Evolutionary conservation across 2,797 vertebrate genomes (phyloP).

Genomic region (Paguma larvata): DNA sequence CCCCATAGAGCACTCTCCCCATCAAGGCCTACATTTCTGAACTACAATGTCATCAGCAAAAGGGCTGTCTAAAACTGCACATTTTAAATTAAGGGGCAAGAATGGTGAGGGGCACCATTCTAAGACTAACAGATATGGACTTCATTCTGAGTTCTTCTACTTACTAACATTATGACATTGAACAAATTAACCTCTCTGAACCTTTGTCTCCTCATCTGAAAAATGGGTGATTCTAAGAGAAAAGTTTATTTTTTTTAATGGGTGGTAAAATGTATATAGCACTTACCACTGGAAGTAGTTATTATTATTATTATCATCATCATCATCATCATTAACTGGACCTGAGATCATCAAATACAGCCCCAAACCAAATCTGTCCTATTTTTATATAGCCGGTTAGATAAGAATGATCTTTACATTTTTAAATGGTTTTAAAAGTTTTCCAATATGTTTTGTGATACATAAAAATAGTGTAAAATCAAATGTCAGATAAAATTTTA

Average conservation of each 20-base stretch:
- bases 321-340: background rate
- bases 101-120: background rate
- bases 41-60: background rate
- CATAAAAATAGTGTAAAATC: background rate
- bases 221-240: background rate
- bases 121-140: background rate
- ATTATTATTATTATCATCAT: background rate
- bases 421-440: background rate
- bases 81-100: background rate
- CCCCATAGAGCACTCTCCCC: background rate
- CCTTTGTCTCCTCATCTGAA: background rate
- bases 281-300: background rate
- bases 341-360: background rate
- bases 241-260: background rate
- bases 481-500: constrained; percentile 38
- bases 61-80: background rate
- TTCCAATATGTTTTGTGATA: background rate
- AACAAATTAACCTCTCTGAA: background rate
- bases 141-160: background rate
- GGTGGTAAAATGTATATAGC: background rate
- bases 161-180: background rate
- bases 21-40: background rate
- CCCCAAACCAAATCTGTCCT: background rate
- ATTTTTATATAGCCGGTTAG: background rate
- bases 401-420: constrained; percentile 4